Base-by-base conservation (phyloP, 1,140 invertebrate species). In the Theocolax elegans region DNA sequence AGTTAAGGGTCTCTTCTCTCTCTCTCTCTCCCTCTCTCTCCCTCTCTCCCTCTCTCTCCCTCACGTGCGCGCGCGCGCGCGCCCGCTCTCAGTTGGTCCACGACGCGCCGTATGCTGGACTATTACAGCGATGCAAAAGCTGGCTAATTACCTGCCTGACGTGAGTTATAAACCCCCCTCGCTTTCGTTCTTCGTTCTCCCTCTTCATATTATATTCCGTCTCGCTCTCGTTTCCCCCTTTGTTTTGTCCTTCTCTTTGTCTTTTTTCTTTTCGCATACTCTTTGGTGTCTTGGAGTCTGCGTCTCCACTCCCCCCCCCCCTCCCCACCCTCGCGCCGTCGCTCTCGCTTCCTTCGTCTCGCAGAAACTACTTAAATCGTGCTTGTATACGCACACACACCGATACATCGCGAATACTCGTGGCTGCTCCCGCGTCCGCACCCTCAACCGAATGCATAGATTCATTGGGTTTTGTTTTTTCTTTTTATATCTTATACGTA, bases 101-200 rank as follows among this genome's bases (percentile, higher is more conserved):
- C 4, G 44, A 42, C 21, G 19, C 48, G 80, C 76, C n/a, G n/a
- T n/a, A n/a, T n/a, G n/a, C n/a, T 75, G 81, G 76, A 84, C 84
- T 83, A 86, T 86, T 86, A 86, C 83, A 85, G 82, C 79, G 81
- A 77, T 76, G 78, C 82, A 85, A 85, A 83, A 85, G 79, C 82
- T 62, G 81, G 81, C 84, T 86, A 86, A 86, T 86, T 86, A 85
- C 84, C 82, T 85, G 83, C 83, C 82, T 84, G 84, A 85, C 83
- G 83, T 86, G 84, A 85, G 84, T 86, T 86, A 85, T 86, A 86
- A 86, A 86, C 80, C 80, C 80, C 77, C 27, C n/a, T 29, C 35
- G 21, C 10, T 44, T 46, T 21, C 51, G n/a, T n/a, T 31, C 58
- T 62, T n/a, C 13, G 17, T 35, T 35, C 67, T n/a, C n/a, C n/a